These are phyloP conservation scores for Acanthosepion pharaonis DNA, from an alignment of 2,888 invertebrate species.

Conservation along the genomic window DNA sequence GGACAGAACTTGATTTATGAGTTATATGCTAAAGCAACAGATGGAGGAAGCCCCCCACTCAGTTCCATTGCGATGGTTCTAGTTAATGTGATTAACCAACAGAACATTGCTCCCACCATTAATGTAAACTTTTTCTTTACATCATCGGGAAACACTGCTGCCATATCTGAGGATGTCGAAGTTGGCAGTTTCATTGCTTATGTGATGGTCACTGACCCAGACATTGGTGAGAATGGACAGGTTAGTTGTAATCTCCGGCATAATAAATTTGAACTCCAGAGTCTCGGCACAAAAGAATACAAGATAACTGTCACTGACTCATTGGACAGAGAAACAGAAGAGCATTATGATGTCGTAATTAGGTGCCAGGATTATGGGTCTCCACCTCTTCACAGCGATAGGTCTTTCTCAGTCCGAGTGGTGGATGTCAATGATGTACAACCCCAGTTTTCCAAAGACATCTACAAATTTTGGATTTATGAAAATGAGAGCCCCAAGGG, in stretches of 20 bases:
- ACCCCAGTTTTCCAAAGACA: conserved; percentile 17
- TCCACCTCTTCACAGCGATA: background rate
- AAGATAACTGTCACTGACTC: conserved; percentile 2
- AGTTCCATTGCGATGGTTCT: conserved; percentile 12
- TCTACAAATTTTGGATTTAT: background rate
- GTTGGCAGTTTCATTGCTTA: background rate
- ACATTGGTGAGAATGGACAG: conserved; percentile 20
- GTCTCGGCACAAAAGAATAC: background rate
- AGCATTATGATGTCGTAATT: background rate
- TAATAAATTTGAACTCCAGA: background rate
- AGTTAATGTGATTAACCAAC: background rate
- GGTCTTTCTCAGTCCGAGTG: background rate
- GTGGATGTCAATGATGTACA: conserved; percentile 4
- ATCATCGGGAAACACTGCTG: background rate
- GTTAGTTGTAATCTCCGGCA: background rate
- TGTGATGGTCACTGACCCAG: background rate
- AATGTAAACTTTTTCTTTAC: background rate
- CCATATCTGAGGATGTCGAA: background rate
- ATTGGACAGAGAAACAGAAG: background rate
- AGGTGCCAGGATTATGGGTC: background rate
- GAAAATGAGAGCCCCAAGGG: background rate
- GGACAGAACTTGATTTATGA: conserved; percentile 20
- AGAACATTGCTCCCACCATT: conserved; percentile 14
- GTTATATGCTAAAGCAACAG: background rate
- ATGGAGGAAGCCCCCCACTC: background rate